These are phyloP conservation scores for Adelphocoris suturalis DNA, from an alignment of 2,888 invertebrate species.

Conservation along the genomic window DNA sequence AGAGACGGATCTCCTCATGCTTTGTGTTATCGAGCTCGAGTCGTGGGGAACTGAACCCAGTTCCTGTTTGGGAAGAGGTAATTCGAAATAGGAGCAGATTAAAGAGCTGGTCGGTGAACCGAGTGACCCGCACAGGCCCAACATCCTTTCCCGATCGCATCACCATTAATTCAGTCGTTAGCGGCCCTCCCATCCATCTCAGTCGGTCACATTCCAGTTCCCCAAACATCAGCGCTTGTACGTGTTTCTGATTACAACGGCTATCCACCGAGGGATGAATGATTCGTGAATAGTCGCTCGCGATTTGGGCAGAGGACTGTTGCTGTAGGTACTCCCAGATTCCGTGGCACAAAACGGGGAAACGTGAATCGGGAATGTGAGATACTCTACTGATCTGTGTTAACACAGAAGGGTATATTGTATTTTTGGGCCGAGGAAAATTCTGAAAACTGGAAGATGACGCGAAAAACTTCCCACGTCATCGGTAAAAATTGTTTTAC, in stretches of 20 bases:
- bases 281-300: too few relatives aligned
- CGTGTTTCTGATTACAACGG: conserved; percentile 5
- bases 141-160: conserved; percentile 27
- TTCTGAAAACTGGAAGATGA: too few relatives aligned
- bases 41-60: not conserved
- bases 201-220: conserved; percentile 34
- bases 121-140: not conserved
- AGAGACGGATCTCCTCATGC: not conserved
- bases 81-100: not conserved
- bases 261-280: not conserved
- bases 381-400: too few relatives aligned
- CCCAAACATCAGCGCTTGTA: not conserved
- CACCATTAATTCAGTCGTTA: conserved; percentile 51
- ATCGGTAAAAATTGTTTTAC: too few relatives aligned
- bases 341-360: too few relatives aligned
- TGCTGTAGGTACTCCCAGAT: too few relatives aligned
- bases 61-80: not conserved
- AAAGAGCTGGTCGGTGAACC: conserved; percentile 28
- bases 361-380: too few relatives aligned
- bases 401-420: too few relatives aligned
- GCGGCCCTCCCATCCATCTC: conserved; percentile 49
- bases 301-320: too few relatives aligned
- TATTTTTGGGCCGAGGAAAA: too few relatives aligned
- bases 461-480: too few relatives aligned
- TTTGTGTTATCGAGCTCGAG: not conserved